Conservation (phyloP, 1,140 invertebrate species). For the Saxidomus purpurata region DNA sequence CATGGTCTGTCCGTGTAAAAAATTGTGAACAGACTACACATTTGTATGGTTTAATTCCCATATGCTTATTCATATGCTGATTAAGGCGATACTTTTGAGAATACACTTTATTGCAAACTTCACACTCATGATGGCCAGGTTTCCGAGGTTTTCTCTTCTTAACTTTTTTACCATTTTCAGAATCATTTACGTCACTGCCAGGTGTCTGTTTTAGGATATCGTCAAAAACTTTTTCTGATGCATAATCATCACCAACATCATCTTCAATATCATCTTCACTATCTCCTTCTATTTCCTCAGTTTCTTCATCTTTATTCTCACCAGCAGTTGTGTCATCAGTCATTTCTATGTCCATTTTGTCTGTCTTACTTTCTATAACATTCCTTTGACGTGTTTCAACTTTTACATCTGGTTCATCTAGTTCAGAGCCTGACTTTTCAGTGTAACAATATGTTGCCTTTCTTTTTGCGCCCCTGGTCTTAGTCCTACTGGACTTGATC, state of each 20-base stretch:
- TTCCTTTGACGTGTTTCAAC: conserved; percentile 10
- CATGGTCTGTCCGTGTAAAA: conserved; percentile 46
- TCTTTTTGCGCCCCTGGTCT: background rate
- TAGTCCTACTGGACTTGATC: background rate
- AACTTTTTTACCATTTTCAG: background rate
- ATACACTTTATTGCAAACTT: conserved; percentile 30
- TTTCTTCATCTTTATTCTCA: background rate
- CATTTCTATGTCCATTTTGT: too few species aligned
- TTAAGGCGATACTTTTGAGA: conserved; percentile 22
- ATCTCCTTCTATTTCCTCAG: background rate
- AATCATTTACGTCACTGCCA: background rate
- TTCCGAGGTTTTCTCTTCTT: background rate
- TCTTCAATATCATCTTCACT: background rate
- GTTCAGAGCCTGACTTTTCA: background rate
- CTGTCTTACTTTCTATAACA: background rate
- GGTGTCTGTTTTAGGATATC: background rate
- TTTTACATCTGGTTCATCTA: background rate
- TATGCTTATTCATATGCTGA: conserved; percentile 47
- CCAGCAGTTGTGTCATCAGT: background rate
- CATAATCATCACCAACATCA: background rate
- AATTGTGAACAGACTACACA: conserved; percentile 30
- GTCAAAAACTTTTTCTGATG: background rate
- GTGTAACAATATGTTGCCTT: background rate
- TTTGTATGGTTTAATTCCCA: conserved; percentile 46
- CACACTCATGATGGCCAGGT: conserved; percentile 33